Evolutionary conservation across 1,140 invertebrate species (phyloP), one percentile per base, ranked within the genome.

Genomic region (Neoseiulus cucumeris): DNA sequence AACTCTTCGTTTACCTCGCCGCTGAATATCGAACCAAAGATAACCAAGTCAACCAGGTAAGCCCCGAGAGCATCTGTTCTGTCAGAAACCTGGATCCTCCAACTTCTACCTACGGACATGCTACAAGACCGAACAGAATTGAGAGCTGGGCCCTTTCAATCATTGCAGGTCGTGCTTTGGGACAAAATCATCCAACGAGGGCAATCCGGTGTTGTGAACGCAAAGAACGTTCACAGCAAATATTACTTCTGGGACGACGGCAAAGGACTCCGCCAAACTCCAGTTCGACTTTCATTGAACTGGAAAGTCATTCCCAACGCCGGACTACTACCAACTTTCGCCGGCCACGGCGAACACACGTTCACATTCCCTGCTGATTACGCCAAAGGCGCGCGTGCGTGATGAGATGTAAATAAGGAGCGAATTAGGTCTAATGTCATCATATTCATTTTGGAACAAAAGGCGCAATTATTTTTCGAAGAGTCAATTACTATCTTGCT

Each of bases 211-310:
- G 78, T 88, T 18, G 74, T 98, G 41, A 86, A 93, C 72, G 89
- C 91, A 70, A 90, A 91, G 75, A 92, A 91, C 73, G 85, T 93
- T 79, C 91, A 95, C 73, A 91, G 91, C 2, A 97, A 98, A 76
- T 99, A 98, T 79, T 98, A 98, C 74, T 98, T 99, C 78, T 95
- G 92, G 88, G 95, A 98, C 82, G 95, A 98, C 81, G 94, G 94
- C 55, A 91, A 91, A 78, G 92, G 94, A 73, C 79, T 98, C 14
- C 89, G 83, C 89, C 92, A 82, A 84, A 72, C 69, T 47, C 97
- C 97, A 78, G 84, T 97, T 1, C 92, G 91, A 2, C 77, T 98
- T 64, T 87, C 84, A 18, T 75, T 97, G 17, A 90, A 89, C 0
- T 98, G 92, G 90, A 98, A 98, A 76, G 89, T 98, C 42, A 93